A percentile compares a stretch with the other conserved stretches of the same genome.
These are phyloP conservation scores for Rosalia funebris DNA, from an alignment of 2,888 invertebrate species.

Conservation along the genomic window DNA sequence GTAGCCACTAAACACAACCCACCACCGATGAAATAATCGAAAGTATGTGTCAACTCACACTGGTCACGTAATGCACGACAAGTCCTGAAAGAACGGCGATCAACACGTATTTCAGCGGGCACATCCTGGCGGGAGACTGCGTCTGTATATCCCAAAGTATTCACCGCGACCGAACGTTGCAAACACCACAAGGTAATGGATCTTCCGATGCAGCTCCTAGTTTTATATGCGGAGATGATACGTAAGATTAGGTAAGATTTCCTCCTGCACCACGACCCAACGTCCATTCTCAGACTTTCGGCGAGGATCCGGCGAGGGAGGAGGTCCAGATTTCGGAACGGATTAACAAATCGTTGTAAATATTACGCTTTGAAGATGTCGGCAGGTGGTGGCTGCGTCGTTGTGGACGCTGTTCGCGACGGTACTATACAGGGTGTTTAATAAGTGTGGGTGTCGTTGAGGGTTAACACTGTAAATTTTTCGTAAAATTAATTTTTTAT, in stretches of 20 bases:
- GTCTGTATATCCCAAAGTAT: conserved; percentile 7
- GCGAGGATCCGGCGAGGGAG: conserved; percentile 4
- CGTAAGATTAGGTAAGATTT: conserved; percentile 53
- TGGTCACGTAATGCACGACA: conserved; percentile 52
- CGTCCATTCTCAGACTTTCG: conserved; percentile 38
- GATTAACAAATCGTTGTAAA: no score
- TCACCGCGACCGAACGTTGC: conserved; percentile 3
- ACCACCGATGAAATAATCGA: no score
- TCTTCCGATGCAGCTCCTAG: conserved; percentile 37
- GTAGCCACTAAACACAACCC: no score
- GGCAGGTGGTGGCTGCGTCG: no score
- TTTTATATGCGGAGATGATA: conserved; percentile 56
- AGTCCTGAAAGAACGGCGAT: conserved; percentile 54
- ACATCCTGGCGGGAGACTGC: conserved; percentile 36
- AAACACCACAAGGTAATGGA: conserved; percentile 39
- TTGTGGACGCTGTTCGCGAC: no score
- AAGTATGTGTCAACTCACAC: conserved; percentile 51
- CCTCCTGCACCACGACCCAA: conserved; percentile 28
- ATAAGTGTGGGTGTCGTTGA: no score
- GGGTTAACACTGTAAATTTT: no score
- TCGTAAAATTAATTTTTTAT: no score
- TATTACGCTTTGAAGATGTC: no score
- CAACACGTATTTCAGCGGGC: conserved; percentile 46
- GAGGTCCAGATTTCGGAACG: neutral
- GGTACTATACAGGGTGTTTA: no score